A percentile compares a stretch with the other conserved stretches of the same genome.
Conservation (phyloP, 1,140 invertebrate genomes). For the Laupala kohalensis region DNA sequence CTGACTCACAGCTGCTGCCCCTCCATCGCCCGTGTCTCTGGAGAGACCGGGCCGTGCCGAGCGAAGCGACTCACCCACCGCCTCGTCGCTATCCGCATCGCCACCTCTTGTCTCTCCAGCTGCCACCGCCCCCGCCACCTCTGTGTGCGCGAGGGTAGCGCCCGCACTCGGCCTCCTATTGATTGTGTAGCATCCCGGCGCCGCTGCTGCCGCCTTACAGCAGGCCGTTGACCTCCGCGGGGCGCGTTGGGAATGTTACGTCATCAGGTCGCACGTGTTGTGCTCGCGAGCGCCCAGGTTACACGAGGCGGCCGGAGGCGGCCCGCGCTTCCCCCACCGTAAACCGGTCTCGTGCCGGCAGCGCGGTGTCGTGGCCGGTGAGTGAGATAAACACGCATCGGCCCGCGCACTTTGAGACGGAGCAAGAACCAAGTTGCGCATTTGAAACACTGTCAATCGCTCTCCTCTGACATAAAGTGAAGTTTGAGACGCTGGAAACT, state of each 20-base stretch:
- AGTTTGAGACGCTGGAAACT: too few relatives aligned
- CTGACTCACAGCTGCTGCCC: background rate
- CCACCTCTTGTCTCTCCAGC: background rate
- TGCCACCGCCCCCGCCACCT: background rate
- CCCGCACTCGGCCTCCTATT: background rate
- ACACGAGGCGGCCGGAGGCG: background rate
- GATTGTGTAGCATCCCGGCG: background rate
- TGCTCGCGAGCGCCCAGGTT: background rate
- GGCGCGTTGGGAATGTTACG: background rate
- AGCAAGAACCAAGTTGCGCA: background rate
- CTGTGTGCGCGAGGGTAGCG: background rate
- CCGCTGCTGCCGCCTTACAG: background rate
- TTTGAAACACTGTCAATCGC: background rate
- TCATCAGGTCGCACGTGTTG: background rate
- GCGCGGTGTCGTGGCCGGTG: too few relatives aligned
- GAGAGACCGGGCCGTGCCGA: background rate
- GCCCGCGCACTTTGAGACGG: background rate
- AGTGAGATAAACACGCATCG: background rate
- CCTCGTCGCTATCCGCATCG: too few relatives aligned
- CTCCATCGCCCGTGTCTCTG: too few relatives aligned
- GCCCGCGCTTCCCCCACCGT: too few relatives aligned
- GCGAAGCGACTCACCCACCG: too few relatives aligned
- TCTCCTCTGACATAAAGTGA: too few relatives aligned
- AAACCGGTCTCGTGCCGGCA: background rate
- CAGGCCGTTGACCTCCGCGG: background rate